phyloP scores from a whole-genome alignment of 37 sponge, comb jelly and placozoan species.

The Tethya wilhelma region DNA sequence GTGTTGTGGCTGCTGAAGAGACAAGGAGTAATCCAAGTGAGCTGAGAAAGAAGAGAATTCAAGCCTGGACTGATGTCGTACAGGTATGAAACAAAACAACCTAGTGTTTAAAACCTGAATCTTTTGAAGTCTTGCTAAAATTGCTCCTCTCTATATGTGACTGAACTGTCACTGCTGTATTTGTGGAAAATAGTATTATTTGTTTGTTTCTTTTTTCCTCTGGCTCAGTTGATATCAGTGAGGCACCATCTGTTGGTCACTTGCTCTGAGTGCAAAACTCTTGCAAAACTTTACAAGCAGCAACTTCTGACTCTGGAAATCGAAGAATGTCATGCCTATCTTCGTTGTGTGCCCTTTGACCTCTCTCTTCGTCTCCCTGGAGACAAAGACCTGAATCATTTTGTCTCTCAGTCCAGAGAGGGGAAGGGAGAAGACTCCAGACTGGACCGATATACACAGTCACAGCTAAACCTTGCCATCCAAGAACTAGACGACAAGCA shows the following conservation, averaged over 20 bases:
- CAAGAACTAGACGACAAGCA: constrained; percentile 55
- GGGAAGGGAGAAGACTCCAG: constrained; percentile 20
- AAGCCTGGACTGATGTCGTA: constrained; percentile 28
- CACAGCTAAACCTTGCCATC: constrained; percentile 30
- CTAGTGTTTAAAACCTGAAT: neutral
- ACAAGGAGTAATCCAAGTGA: neutral
- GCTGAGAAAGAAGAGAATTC: constrained; percentile 2
- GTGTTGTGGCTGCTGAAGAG: neutral
- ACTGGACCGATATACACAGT: constrained; percentile 49
- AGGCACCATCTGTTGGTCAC: constrained; percentile 52
- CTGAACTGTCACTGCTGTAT: neutral
- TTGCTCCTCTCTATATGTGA: neutral
- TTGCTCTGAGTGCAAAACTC: constrained; percentile 32
- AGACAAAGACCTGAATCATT: constrained; percentile 38
- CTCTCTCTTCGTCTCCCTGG: constrained; percentile 24
- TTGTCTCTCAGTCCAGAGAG: constrained; percentile 21
- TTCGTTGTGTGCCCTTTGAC: constrained; percentile 62
- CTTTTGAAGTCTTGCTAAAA: neutral
- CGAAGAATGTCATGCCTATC: constrained; percentile 65
- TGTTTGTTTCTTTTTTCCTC: neutral
- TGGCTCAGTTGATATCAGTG: constrained; percentile 22
- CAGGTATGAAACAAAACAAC: constrained; percentile 38
- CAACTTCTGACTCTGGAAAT: constrained; percentile 39
- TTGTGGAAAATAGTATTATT: neutral
- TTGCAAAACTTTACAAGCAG: constrained; percentile 34